Conservation (phyloP, 1,140 invertebrate species). For the Atta cephalotes region DNA sequence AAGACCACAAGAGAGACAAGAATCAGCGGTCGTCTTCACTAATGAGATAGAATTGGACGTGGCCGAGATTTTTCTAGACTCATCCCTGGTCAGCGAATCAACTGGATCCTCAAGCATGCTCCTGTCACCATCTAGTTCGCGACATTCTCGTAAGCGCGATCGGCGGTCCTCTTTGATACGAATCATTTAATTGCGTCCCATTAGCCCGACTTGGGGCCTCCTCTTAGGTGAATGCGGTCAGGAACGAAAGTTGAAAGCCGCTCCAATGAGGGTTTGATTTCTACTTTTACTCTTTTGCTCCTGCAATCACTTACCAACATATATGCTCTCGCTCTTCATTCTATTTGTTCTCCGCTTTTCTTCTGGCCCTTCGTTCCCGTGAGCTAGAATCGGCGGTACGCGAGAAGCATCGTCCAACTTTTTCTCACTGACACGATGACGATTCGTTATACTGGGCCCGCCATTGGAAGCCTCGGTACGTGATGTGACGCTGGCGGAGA, state of each 20-base stretch:
- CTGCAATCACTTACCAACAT: conserved; percentile 63
- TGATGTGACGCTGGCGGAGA: conserved; percentile 72
- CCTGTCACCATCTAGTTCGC: conserved; percentile 82
- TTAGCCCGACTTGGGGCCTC: conserved; percentile 81
- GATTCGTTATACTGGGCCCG: conserved; percentile 78
- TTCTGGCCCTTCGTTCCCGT: conserved; percentile 57
- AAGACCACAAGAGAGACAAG: conserved; percentile 85
- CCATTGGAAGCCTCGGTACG: conserved; percentile 70
- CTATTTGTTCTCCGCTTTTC: conserved; percentile 62
- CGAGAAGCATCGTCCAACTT: conserved; percentile 82
- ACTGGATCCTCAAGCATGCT: conserved; percentile 65
- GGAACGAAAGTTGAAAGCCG: conserved; percentile 74
- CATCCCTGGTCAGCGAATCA: conserved; percentile 71
- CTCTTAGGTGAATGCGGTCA: conserved; percentile 76
- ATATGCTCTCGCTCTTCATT: conserved; percentile 25
- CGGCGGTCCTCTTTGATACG: conserved; percentile 86
- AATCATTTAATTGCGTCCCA: conserved; percentile 87
- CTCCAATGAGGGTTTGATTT: conserved; percentile 60
- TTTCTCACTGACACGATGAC: conserved; percentile 83
- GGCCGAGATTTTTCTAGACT: conserved; percentile 87
- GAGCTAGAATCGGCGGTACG: conserved; percentile 65
- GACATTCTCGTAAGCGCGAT: conserved; percentile 85
- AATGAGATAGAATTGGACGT: conserved; percentile 87
- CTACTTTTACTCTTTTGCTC: conserved; percentile 71
- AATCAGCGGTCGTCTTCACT: conserved; percentile 85